These are phyloP conservation scores for Pomacea canaliculata DNA, from an alignment of 2,888 invertebrate genomes.

Conservation along the genomic window DNA sequence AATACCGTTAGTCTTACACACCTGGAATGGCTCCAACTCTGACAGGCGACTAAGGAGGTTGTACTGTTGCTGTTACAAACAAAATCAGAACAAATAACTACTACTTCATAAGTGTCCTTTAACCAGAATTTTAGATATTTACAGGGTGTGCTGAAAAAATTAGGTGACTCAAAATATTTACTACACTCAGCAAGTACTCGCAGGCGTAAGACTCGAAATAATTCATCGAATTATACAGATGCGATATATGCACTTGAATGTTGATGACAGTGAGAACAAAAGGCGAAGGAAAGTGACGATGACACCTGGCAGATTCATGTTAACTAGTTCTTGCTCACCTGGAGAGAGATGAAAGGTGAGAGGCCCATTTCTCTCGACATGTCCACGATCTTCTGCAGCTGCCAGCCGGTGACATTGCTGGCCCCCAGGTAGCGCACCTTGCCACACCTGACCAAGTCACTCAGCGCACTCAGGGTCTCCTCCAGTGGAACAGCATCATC, in stretches of 20 bases:
- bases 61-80: constrained; percentile 59
- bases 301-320: no score
- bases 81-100: background rate
- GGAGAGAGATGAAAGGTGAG: constrained; percentile 45
- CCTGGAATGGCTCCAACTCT: constrained; percentile 60
- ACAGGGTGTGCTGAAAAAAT: no score
- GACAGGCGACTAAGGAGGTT: constrained; percentile 55
- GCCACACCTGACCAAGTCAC: constrained; percentile 61
- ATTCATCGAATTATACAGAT: no score
- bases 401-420: constrained; percentile 63
- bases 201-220: no score
- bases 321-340: constrained; percentile 37
- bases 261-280: no score
- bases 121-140: background rate
- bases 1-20: constrained; percentile 57
- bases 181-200: no score
- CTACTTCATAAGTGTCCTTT: background rate
- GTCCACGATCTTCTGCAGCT: constrained; percentile 61
- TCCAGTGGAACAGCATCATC: constrained; percentile 60
- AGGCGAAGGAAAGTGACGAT: no score
- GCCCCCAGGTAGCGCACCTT: constrained; percentile 62
- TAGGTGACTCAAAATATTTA: no score
- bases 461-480: constrained; percentile 59
- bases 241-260: no score
- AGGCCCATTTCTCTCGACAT: constrained; percentile 40